Conservation (phyloP, 2,797 vertebrate genomes). For the Sebastes steindachneri region DNA sequence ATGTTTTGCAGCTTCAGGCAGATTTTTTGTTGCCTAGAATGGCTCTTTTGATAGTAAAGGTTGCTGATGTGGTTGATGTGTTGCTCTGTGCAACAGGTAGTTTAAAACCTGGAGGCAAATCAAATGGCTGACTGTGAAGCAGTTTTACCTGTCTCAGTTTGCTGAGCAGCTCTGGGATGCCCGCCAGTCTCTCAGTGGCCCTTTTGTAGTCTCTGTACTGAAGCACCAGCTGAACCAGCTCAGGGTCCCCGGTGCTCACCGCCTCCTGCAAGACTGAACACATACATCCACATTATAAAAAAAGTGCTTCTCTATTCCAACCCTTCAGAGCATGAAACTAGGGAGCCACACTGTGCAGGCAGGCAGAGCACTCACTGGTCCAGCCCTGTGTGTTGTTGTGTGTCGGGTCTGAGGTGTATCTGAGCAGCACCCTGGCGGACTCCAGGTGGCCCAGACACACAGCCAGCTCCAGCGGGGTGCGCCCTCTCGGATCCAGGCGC, state of each 20-base stretch:
- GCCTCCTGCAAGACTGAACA: conserved; percentile 93
- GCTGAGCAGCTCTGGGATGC: conserved; percentile 93
- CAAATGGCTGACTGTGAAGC: neutral
- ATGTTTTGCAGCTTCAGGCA: too few relatives aligned
- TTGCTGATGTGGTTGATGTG: neutral
- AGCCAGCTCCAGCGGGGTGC: conserved; percentile 91
- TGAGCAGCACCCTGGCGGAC: conserved; percentile 89
- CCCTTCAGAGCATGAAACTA: neutral
- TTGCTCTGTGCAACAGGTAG: neutral
- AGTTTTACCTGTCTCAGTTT: conserved; percentile 90
- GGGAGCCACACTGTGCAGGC: neutral
- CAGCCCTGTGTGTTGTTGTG: conserved; percentile 89
- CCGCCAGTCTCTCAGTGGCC: conserved; percentile 90
- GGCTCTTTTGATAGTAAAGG: too few relatives aligned
- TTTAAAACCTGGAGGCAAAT: neutral
- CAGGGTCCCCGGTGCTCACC: conserved; percentile 95
- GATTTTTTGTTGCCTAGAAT: too few relatives aligned
- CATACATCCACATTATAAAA: conserved; percentile 3
- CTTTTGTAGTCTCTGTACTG: conserved; percentile 95
- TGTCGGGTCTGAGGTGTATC: conserved; percentile 89
- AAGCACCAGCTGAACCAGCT: conserved; percentile 94
- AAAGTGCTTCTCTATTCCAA: neutral
- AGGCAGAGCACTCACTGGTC: conserved; percentile 84
- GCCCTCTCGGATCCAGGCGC: conserved; percentile 89
- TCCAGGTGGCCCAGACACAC: conserved; percentile 94